Base-by-base conservation (phyloP, 1,140 invertebrate genomes). In the Leptonema lineaticorne region DNA sequence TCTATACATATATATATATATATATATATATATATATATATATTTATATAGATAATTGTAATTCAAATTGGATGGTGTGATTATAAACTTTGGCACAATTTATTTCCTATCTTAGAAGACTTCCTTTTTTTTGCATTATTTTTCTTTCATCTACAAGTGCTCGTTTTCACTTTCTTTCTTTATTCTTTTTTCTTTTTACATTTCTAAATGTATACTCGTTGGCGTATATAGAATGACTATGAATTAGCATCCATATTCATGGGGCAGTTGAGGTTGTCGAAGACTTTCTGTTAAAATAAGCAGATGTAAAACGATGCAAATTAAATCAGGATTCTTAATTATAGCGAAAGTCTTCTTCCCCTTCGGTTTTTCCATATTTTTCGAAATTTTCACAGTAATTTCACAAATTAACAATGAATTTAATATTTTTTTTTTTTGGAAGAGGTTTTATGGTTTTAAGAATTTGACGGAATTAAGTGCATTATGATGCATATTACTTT, bases 231-330 rank as follows among this genome's bases (percentile, higher is more conserved):
- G 27, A 53, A 24, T 53, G 57, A 14, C 57, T 46, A 64, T 64
- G 62, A 64, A 64, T 64, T 11, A 29, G 26, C 20, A 65, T 69
- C 50, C 68, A 69, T 69, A 69, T 69, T 69, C 68, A 69, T 69
- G 41, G 26, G 22, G 50, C 41, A 33, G 50, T 7, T 20, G 7
- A 41, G 26, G 33, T 33, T 48, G 16, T 9, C 26, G 53, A 27
- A 46, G 24, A 14, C 45, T 27, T 16, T 26, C 59, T 28, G 28
- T 14, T 2, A n/a, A 62, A 45, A 50, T 59, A 58, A 69, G 30
- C 22, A 50, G 53, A 69, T 69, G 68, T 58, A 69, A 65, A 69
- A 50, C 24, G 53, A 69, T 69, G 68, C 68, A 69, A 69, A 69
- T 69, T 65, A 59, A 65, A 69, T 65, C 53, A 46, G 41, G 22